Base-by-base conservation (phyloP, 1,140 invertebrate species). In the Spodoptera litura region DNA sequence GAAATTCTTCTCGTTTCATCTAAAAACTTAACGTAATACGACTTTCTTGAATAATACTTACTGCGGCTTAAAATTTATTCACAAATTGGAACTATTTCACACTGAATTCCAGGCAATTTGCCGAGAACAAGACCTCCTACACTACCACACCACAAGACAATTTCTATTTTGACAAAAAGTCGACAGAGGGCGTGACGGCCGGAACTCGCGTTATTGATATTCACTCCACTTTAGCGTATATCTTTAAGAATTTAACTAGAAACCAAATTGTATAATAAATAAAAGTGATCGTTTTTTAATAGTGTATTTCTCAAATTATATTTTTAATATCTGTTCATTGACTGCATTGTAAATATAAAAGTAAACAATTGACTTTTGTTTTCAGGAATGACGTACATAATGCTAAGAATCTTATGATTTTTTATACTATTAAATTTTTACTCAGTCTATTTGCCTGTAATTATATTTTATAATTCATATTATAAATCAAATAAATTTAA, bases 71-170 rank as follows among this genome's bases (percentile, higher is more conserved):
- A 20, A 82, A 86, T 86, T 56, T 56, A 56, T 56, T 56, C 55
- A 56, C 62, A 66, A 44, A 38, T 44, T 66, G 15, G 15, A 66
- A 66, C 38, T 87, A 84, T 84, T 86, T 87, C 85, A 89, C 85
- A 88, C 85, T 87, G 83, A 92, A 90, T 88, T 92, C 83, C 80
- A 86, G 84, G 87, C 85, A 89, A 88, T 86, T 85, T 81, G 82
- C 82, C 81, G 79, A 83, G 79, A 84, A 88, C 85, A 83, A 87
- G 86, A 89, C 88, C 87, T 92, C 84, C 83, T 84, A 68, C 61
- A 77, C 74, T 86, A 91, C 87, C 86, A 82, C 87, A 93, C 90
- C 89, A 93, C 91, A 93, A 93, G 91, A 92, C 90, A 92, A 89
- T 85, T 91, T 84, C 83, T 78, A 79, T 85, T 88, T 85, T 61